Evolutionary conservation across 37 sponge, comb jelly and placozoan genomes (phyloP).

Genomic region (Aphrocallistes beatrix): DNA sequence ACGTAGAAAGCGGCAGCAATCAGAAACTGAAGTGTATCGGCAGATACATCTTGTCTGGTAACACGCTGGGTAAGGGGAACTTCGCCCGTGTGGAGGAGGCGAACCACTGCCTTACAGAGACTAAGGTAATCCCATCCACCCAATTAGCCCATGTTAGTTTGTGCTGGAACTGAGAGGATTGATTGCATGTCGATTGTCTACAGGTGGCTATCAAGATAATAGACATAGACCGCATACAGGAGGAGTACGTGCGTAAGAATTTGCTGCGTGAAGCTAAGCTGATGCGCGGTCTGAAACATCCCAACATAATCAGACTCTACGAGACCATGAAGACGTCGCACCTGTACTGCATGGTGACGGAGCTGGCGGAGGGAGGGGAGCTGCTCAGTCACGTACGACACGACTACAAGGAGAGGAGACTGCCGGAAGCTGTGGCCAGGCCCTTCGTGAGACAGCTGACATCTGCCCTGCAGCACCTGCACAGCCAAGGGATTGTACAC

Average conservation of each 20-base stretch:
- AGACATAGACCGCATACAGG: slow-evolving; percentile 86
- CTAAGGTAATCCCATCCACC: too few relatives aligned
- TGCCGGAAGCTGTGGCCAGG: slow-evolving; percentile 62
- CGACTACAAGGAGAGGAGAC: slow-evolving; percentile 64
- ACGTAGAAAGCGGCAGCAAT: slow-evolving; percentile 21
- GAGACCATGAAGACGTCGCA: slow-evolving; percentile 91
- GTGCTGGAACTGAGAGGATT: too few relatives aligned
- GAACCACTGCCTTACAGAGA: slow-evolving; percentile 65
- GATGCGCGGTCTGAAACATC: slow-evolving; percentile 79
- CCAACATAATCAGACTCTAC: slow-evolving; percentile 93
- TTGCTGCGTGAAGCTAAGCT: slow-evolving; percentile 81
- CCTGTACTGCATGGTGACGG: slow-evolving; percentile 88
- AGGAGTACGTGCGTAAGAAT: slow-evolving; percentile 89
- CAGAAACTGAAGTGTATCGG: slow-evolving; percentile 87
- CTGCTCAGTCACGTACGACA: slow-evolving; percentile 67
- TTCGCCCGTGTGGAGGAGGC: slow-evolving; percentile 93
- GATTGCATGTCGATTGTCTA: neutral
- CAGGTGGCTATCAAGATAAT: slow-evolving; percentile 96
- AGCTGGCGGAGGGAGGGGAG: slow-evolving; percentile 89
- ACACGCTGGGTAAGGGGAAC: slow-evolving; percentile 91
- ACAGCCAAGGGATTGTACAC: slow-evolving; percentile 76
- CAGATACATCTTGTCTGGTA: slow-evolving; percentile 66
- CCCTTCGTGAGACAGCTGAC: slow-evolving; percentile 79
- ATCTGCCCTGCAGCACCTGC: slow-evolving; percentile 79
- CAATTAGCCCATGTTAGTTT: too few relatives aligned